A percentile compares a stretch with the other conserved stretches of the same genome.
Evolutionary conservation across 1,140 invertebrate species (phyloP).

Genomic region (Nymphalis io): DNA sequence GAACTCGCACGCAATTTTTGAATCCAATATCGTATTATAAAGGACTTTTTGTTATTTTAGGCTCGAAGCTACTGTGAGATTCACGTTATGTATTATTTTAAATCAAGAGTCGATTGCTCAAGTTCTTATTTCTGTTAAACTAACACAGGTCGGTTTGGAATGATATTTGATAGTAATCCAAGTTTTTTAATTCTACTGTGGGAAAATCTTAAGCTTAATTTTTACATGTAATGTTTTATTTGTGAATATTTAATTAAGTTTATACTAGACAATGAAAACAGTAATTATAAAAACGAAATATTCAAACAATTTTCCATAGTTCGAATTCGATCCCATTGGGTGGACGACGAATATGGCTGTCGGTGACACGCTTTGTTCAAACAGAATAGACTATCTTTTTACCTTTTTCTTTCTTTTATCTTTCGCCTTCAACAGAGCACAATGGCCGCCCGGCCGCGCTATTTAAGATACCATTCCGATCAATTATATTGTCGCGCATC

Average conservation of each 20-base stretch:
- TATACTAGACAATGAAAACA: background rate
- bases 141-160: background rate
- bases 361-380: constrained; percentile 74
- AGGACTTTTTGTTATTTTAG: constrained; percentile 69
- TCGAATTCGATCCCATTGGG: constrained; percentile 49
- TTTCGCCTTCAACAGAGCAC: constrained; percentile 58
- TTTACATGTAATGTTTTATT: no score
- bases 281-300: constrained; percentile 24
- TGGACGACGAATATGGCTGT: constrained; percentile 63
- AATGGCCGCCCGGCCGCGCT: constrained; percentile 64
- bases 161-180: background rate
- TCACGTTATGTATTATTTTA: constrained; percentile 36
- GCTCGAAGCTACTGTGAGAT: constrained; percentile 54
- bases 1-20: constrained; percentile 63
- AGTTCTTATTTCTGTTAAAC: constrained; percentile 12
- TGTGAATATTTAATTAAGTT: no score
- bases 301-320: constrained; percentile 29
- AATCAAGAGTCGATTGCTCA: constrained; percentile 22
- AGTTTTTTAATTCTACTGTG: background rate
- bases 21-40: constrained; percentile 68
- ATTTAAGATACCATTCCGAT: constrained; percentile 65
- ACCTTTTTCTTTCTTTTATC: constrained; percentile 68
- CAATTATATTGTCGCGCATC: constrained; percentile 46
- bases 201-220: background rate
- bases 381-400: constrained; percentile 73